Evolutionary conservation across 2,113 vertebrate genomes (phyloP).

Genomic region (Lamprologus tigripictilis): DNA sequence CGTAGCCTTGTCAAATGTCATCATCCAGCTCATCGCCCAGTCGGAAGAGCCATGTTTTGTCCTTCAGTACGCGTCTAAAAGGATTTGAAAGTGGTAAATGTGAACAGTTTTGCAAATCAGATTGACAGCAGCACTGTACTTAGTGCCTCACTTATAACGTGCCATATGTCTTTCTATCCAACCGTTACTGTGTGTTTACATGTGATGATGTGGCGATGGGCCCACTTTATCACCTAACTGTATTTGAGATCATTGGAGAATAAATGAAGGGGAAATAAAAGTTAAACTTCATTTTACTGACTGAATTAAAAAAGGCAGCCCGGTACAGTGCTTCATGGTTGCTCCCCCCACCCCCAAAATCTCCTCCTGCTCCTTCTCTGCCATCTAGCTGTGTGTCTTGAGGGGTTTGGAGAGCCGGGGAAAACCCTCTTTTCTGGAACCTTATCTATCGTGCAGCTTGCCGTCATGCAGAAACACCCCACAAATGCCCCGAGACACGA

Average conservation of each 20-base stretch:
- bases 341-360: not conserved
- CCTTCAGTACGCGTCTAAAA: not conserved
- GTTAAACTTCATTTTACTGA: constrained; percentile 14
- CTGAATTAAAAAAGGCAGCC: constrained; percentile 12
- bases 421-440: constrained; percentile 51
- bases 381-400: constrained; percentile 35
- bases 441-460: constrained; percentile 49
- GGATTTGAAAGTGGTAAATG: not conserved
- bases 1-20: not conserved
- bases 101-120: not conserved
- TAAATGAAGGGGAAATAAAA: not conserved
- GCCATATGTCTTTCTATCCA: not conserved
- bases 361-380: not conserved
- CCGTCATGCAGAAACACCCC: constrained; percentile 20
- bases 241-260: not conserved
- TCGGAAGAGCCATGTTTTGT: not conserved
- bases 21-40: not conserved
- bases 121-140: not conserved
- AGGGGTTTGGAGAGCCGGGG: constrained; percentile 48
- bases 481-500: constrained; percentile 47
- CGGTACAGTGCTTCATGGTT: not conserved
- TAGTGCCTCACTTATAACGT: not conserved
- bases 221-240: not conserved
- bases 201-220: not conserved
- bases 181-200: not conserved